Conservation (phyloP, 30 jellyfish, hydroid and myxozoan genomes). For the Rhopilema esculentum region DNA sequence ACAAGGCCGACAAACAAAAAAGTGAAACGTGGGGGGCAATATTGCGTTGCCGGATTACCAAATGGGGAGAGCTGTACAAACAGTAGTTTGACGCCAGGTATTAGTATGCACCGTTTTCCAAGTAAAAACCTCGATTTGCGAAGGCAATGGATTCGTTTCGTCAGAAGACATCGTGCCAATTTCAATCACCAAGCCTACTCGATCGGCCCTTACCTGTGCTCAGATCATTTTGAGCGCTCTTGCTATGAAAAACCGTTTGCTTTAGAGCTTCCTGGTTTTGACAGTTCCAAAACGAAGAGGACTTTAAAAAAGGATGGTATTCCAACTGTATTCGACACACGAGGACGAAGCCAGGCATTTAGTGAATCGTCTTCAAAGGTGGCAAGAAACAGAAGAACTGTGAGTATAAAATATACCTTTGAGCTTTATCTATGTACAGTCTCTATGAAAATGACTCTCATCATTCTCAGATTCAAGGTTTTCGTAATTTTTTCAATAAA, state of each 20-base stretch:
- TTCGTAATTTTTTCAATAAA: neutral
- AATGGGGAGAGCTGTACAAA: constrained; percentile 14
- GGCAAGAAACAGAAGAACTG: constrained; percentile 11
- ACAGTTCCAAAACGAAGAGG: constrained; percentile 6
- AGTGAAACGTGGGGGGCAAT: constrained; percentile 16
- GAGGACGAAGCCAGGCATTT: constrained; percentile 1
- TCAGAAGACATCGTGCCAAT: constrained; percentile 19
- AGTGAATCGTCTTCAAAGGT: neutral
- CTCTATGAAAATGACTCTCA: neutral
- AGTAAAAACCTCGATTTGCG: neutral
- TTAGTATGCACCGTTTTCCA: constrained; percentile 15
- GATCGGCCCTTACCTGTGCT: neutral
- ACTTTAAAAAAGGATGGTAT: constrained; percentile 1
- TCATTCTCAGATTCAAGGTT: neutral
- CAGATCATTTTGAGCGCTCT: constrained; percentile 4
- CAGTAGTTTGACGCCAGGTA: constrained; percentile 17
- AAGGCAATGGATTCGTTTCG: constrained; percentile 15
- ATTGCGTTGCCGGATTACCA: constrained; percentile 22
- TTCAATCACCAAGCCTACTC: constrained; percentile 14
- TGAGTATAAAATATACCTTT: neutral
- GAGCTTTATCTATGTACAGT: neutral
- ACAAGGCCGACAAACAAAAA: neutral
- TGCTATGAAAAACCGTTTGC: constrained; percentile 8
- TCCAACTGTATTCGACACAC: constrained; percentile 14
- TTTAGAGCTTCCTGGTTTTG: constrained; percentile 15